Conservation (phyloP, 1,140 invertebrate species). For the Pogonomyrmex barbatus region DNA sequence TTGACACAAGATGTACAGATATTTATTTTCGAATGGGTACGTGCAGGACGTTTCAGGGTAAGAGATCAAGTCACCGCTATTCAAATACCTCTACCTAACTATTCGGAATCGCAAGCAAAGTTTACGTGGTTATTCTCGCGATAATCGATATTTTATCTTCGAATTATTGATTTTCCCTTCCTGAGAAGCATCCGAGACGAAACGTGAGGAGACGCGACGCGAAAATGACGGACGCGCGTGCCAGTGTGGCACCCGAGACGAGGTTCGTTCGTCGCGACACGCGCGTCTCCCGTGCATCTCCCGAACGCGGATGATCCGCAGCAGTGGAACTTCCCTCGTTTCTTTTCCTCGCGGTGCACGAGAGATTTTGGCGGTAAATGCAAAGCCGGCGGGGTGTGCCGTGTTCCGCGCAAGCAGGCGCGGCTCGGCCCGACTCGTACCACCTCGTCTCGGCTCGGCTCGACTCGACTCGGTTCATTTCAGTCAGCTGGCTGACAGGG, state of each 20-base stretch:
- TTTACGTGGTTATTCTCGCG: not conserved
- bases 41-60: not conserved
- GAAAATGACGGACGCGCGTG: not conserved
- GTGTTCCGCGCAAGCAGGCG: constrained; percentile 1
- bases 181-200: not conserved
- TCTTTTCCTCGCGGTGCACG: not conserved
- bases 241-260: no score
- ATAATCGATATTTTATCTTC: not conserved
- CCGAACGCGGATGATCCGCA: not conserved
- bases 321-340: not conserved
- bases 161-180: constrained; percentile 30
- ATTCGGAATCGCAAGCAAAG: not conserved
- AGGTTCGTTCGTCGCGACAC: not conserved
- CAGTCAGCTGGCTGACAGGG: constrained; percentile 82
- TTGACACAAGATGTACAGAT: not conserved
- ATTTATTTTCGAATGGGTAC: not conserved
- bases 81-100: not conserved
- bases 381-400: constrained; percentile 24
- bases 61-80: constrained; percentile 19
- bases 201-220: not conserved
- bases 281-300: not conserved
- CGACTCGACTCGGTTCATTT: constrained; percentile 77
- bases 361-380: constrained; percentile 51
- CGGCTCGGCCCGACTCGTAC: constrained; percentile 44
- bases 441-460: constrained; percentile 61